Conservation (phyloP, 2,888 invertebrate genomes). For the Hypsopygia costalis region DNA sequence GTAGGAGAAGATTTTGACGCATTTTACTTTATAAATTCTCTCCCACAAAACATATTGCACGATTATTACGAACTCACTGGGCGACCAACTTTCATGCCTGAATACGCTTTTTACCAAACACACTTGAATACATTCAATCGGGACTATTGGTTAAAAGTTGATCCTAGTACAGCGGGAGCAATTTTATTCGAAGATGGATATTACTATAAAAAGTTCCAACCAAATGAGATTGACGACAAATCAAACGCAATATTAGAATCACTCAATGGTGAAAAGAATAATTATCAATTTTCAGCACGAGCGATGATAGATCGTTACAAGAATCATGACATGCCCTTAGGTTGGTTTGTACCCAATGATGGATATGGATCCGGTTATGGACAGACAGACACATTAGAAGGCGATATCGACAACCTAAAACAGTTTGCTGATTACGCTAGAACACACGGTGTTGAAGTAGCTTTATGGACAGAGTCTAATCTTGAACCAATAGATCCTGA, state of each 20-base stretch:
- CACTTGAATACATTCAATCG: constrained; percentile 70
- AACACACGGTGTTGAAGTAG: constrained; percentile 57
- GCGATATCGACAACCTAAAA: constrained; percentile 62
- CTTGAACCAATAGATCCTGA: constrained; percentile 55
- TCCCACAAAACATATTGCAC: constrained; percentile 48
- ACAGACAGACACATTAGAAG: constrained; percentile 59
- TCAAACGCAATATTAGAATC: constrained; percentile 58
- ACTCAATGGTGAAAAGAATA: constrained; percentile 64
- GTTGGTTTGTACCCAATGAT: constrained; percentile 72
- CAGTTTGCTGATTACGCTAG: constrained; percentile 54
- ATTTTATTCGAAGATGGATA: constrained; percentile 63
- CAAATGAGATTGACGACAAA: constrained; percentile 48
- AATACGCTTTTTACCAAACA: constrained; percentile 66
- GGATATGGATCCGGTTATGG: constrained; percentile 72
- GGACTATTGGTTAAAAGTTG: constrained; percentile 67
- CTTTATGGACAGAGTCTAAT: constrained; percentile 68
- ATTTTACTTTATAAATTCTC: constrained; percentile 55
- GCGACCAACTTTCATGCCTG: constrained; percentile 59
- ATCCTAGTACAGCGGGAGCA: constrained; percentile 35
- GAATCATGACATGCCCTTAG: constrained; percentile 60
- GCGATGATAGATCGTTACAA: constrained; percentile 69
- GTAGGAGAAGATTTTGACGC: constrained; percentile 52
- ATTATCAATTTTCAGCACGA: constrained; percentile 71
- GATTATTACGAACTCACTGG: constrained; percentile 71
- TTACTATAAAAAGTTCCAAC: constrained; percentile 62